Base-by-base conservation (phyloP, 2,888 invertebrate genomes). In the Melanophora roralis region DNA sequence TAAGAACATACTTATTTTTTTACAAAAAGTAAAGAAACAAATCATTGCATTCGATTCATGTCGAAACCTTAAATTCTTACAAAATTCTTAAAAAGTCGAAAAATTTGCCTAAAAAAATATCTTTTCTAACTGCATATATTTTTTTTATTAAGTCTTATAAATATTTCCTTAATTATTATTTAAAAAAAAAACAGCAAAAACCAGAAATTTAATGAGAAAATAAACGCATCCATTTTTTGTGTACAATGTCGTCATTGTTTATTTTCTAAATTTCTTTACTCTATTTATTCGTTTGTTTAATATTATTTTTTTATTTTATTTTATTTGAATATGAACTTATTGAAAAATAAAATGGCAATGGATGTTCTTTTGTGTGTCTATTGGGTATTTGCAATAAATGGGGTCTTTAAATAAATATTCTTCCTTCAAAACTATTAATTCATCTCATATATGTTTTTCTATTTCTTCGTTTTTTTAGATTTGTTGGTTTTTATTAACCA, bases 201-300 rank as follows among this genome's bases (percentile, higher is more conserved):
- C 43, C 21, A n/a, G 21, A 51, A n/a, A 21, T 12, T 51, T 40
- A 65, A 51, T 32, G 27, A 27, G 6, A 27, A 27, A 27, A 27
- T 27, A 27, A 27, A 27, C 36, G 21, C n/a, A n/a, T 51, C 32
- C 43, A 68, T 36, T 14, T 55, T 27, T 2, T 0, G 34, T 21
- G 11, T 38, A 51, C 65, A 77, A 79, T 82, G 82, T 76, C 82
- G 82, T 81, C 82, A 81, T 76, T 77, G 72, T 81, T 79, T 82
- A 81, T 81, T 82, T 82, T 74, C 65, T 77, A 36, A 77, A 81
- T 82, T 81, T 59, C 49, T 47, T 74, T 51, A 21, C 12, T 71
- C 40, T 23, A 49, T 55, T 6, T 34, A 64, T 19, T 16, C 43
- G 40, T 32, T 59, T 59, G n/a, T n/a, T n/a, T n/a, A n/a, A n/a